Base-by-base conservation (phyloP, 1,140 invertebrate genomes). In the Cotesia glomerata region DNA sequence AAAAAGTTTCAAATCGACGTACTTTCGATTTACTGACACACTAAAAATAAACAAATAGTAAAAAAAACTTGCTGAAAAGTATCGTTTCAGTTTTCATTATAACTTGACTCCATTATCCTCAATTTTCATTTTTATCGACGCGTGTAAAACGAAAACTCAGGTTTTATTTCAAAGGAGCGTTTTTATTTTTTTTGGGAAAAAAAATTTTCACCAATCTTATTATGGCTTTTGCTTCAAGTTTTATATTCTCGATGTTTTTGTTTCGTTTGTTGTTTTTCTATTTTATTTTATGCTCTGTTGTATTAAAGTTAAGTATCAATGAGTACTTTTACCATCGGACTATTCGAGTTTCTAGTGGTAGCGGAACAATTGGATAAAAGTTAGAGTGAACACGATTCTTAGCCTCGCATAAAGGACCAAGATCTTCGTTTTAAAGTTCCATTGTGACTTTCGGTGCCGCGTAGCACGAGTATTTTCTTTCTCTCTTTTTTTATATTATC, bases 341-440 rank as follows among this genome's bases (percentile, higher is more conserved):
- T 73, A 73, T 71, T 79, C 70, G 36, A 65, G 56, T 58, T 16
- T 54, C 63, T 51, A 45, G 39, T 45, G 11, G 39, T 51, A 39
- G 13, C 51, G 63, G 73, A 74, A 74, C 73, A 74, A 74, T 74
- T 62, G 68, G 14, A 66, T 62, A 70, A 74, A 74, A 74, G 67
- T 70, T 63, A 16, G 14, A 59, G 67, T 56, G 64, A 14, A 26
- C 64, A 16, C 35, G 49, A 51, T 69, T 54, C 61, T 49, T 18
- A 36, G 74, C 52, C 39, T 66, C 54, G 52, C 63, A 66, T 67
- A 59, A 59, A 72, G 71, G 64, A 59, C 54, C 56, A 56, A 69
- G 71, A 18, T 62, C 59, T 62, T 62, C 59, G 59, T 36, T 36
- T 62, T 26, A 62, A 36, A 26, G 59, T 35, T 62, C 13, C 34